Evolutionary conservation across 2,113 vertebrate genomes (phyloP), one percentile per base, ranked within the genome.

Genomic region (Platysternon megacephalum): DNA sequence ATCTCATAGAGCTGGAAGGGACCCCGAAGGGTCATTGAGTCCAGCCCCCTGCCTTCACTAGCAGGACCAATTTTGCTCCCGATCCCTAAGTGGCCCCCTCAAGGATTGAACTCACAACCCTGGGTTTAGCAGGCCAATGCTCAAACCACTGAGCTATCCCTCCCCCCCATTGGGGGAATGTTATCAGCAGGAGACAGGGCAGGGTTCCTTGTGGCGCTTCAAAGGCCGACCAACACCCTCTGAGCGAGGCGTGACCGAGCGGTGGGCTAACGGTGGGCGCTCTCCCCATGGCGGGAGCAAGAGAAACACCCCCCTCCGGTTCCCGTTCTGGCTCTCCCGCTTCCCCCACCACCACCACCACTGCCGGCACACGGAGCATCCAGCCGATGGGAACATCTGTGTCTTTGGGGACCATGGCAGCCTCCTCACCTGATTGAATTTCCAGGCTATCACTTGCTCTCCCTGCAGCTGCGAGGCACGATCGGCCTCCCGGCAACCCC

Each of bases 401-500:
- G 87, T 91, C 88, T 79, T 90, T 49, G 53, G 29, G 56, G 82
- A 46, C 55, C 16, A 2, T 3, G 13, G 95, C 95, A 90, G 24
- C 96, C 97, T 97, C 95, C 96, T 97, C 97, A 97, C 96, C 95
- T 98, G 98, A 99, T 99, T 98, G 98, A 98, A 99, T 99, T 99
- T 98, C 95, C 93, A 97, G 96, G 96, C 93, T 86, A 97, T 98
- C 93, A 97, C 94, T 98, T 95, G 96, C 97, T 97, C 82, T 95
- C 97, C 97, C 97, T 97, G 97, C 97, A 98, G 98, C 99, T 98
- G 95, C 98, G 78, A 98, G 98, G 98, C 98, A 98, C 72, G 97
- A 98, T 98, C 98, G 98, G 98, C 98, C 98, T 98, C 97, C 97
- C 92, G 90, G 97, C 99, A 99, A 99, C 99, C 99, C 99, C 98